Conservation (phyloP, 2,888 invertebrate genomes). For the Synergus itoensis region DNA sequence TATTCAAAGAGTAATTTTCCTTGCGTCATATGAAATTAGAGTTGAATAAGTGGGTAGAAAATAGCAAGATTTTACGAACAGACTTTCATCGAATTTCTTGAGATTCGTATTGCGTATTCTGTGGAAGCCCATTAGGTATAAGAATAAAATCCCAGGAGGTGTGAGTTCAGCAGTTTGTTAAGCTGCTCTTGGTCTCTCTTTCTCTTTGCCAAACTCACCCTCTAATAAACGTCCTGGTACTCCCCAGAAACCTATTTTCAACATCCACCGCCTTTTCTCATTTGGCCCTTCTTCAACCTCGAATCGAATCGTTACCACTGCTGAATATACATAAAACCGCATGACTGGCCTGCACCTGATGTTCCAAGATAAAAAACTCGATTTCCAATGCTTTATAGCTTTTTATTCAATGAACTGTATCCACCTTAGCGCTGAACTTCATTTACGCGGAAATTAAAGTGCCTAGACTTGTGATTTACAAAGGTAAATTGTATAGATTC, state of each 20-base stretch:
- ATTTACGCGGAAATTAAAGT: slow-evolving; percentile 29
- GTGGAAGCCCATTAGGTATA: slow-evolving; percentile 72
- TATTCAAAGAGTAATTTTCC: background rate
- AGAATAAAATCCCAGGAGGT: slow-evolving; percentile 73
- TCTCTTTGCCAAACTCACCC: slow-evolving; percentile 52
- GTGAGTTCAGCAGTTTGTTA: slow-evolving; percentile 76
- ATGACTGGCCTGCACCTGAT: background rate
- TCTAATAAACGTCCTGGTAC: slow-evolving; percentile 52
- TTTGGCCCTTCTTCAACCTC: slow-evolving; percentile 53
- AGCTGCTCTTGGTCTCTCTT: slow-evolving; percentile 58
- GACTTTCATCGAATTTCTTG: slow-evolving; percentile 50
- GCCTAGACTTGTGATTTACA: slow-evolving; percentile 29
- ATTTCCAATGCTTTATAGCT: slow-evolving; percentile 34
- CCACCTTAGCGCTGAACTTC: background rate
- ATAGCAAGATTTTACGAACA: background rate
- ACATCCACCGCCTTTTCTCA: slow-evolving; percentile 53
- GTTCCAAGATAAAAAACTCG: slow-evolving; percentile 39
- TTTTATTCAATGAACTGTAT: slow-evolving; percentile 42
- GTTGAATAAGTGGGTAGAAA: slow-evolving; percentile 7
- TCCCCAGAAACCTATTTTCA: slow-evolving; percentile 53
- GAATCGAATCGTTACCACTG: slow-evolving; percentile 50
- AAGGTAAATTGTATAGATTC: background rate
- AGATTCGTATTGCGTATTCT: slow-evolving; percentile 67
- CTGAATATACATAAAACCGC: slow-evolving; percentile 45
- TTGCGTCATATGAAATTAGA: background rate